Evolutionary conservation across 2,113 vertebrate genomes (phyloP), one percentile per base, ranked within the genome.

Genomic region (Choloepus hoffmanni): DNA sequence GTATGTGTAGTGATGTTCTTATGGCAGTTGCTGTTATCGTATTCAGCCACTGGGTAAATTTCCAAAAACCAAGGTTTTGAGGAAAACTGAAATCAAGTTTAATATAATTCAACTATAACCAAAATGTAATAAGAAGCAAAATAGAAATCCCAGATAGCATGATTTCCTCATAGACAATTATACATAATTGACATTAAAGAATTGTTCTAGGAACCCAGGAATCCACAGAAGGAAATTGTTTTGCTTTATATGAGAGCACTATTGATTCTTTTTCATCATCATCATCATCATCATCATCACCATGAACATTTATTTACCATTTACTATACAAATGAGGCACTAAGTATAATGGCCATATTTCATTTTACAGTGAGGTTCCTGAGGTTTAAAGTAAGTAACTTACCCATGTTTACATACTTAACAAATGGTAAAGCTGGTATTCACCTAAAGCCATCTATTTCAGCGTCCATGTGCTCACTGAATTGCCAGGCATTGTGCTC

Each of bases 21-120:
- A 86, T 0, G 67, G 79, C 24, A 43, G 50, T 36, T 24, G 13
- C 55, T 92, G 33, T 50, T 53, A 13, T 95, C 77, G 0, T 14
- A 11, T 70, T 92, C 86, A 91, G 96, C 73, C 58, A 53, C 67
- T 67, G 93, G 68, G 83, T 94, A 85, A 63, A 89, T 91, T 94
- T 93, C 89, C 45, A 97, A 70, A 63, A 89, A 50, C 50, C 43
- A 55, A 79, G 14, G 83, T 77, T 94, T 92, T 91, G 63, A 96
- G 68, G 94, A 63, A 92, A 81, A 73, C 67, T 62, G 85, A 96
- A 97, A 94, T 92, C 48, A 78, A 95, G 30, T 96, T 92, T 91
- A 94, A 90, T 89, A 74, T 78, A 90, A 86, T 65, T 92, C 83
- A 96, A 28, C 68, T 43, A 48, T 72, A 53, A 65, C 45, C 97